Base-by-base conservation (phyloP, 1,140 invertebrate species). In the Drosophila tani region DNA sequence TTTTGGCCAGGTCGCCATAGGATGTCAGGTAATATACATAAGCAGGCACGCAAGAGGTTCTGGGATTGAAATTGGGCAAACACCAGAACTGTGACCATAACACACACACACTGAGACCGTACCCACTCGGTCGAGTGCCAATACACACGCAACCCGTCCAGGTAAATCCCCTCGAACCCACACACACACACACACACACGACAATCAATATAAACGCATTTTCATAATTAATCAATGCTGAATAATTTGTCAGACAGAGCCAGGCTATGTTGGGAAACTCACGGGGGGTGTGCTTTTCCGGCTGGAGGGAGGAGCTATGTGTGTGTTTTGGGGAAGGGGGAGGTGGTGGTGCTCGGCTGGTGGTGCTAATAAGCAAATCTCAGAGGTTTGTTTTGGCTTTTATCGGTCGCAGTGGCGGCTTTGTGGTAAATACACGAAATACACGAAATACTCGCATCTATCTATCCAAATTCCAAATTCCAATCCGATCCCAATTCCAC, bases 141-240 rank as follows among this genome's bases (percentile, higher is more conserved):
- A 75, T 24, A 50, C 38, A 50, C 58, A 57, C 53, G 47, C 53
- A 49, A 41, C 32, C 43, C 45, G 41, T 56, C 2, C 24, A 43
- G 40, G 47, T 14, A 27, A 56, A 60, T 29, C 75, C 59, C 40
- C 43, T 24, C 53, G 41, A 47, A 45, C 45, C 47, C 51, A 49
- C 56, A 59, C 60, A 14, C 40, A 29, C 56, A 59, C 60, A 14
- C 40, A 29, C 21, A 24, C 43, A 64, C 46, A 56, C 50, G 59
- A 68, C 83, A 88, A 88, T 87, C 83, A 83, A 87, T 87, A 87
- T 88, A 88, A 87, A 87, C 84, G 84, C 84, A 87, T 87, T 87
- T 88, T 87, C 83, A 87, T 87, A 87, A 87, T 87, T 87, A 87
- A 87, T 87, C 83, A 87, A 87, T 87, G 83, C 84, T 88, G 83